phyloP scores from a whole-genome alignment of 2,888 invertebrate species.

The Stenchaetothrips biformis region DNA sequence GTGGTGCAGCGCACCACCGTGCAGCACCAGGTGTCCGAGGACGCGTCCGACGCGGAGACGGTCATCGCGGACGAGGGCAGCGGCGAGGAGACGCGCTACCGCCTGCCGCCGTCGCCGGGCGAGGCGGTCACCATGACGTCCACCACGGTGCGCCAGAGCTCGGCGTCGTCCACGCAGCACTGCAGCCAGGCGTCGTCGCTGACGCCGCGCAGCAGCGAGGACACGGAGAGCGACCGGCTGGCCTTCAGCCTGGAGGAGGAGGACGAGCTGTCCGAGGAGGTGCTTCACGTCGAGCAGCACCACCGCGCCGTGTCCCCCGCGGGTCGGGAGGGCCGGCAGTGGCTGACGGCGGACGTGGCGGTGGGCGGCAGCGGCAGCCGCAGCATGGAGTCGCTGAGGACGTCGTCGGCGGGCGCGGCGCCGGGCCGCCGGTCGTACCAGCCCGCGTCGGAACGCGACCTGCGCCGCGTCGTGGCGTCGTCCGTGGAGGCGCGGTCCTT shows the following conservation, averaged over 20 bases:
- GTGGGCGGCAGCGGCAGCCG: constrained; percentile 33
- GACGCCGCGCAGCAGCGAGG: constrained; percentile 37
- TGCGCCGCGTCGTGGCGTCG: constrained; percentile 60
- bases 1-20: constrained; percentile 33
- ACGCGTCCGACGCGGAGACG: constrained; percentile 44
- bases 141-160: constrained; percentile 6
- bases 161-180: constrained; percentile 1
- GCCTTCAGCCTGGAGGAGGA: constrained; percentile 29
- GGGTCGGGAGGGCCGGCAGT: constrained; percentile 39
- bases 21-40: constrained; percentile 43
- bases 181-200: constrained; percentile 40
- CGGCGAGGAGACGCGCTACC: constrained; percentile 47
- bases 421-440: constrained; percentile 29
- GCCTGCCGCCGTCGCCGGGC: constrained; percentile 48
- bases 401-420: constrained; percentile 27
- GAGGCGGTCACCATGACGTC: constrained; percentile 32
- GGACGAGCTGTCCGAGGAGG: not conserved
- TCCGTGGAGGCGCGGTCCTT: constrained; percentile 51
- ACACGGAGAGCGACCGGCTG: constrained; percentile 20
- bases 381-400: constrained; percentile 29
- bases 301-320: constrained; percentile 44
- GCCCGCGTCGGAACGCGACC: constrained; percentile 45
- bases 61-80: constrained; percentile 30
- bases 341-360: constrained; percentile 39
- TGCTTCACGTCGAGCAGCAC: constrained; percentile 36